These are phyloP conservation scores for Xestia c-nigrum DNA, from an alignment of 2,888 invertebrate species.

Conservation along the genomic window DNA sequence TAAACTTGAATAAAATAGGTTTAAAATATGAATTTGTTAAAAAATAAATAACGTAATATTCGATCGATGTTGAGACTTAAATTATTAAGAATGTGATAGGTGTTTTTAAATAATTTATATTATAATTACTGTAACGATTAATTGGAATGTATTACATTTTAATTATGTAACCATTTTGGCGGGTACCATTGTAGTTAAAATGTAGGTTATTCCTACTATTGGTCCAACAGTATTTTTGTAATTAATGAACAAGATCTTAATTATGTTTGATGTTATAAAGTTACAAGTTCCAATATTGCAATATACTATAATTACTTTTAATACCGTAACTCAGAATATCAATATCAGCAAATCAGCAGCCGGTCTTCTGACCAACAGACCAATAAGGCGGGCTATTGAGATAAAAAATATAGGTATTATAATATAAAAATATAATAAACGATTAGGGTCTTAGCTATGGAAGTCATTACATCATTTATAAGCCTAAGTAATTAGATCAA, in stretches of 20 bases:
- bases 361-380: conserved; percentile 53
- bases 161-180: conserved; percentile 67
- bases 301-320: background rate
- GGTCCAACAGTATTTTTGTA: conserved; percentile 80
- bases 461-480: background rate
- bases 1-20: conserved; percentile 36
- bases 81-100: conserved; percentile 81
- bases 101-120: conserved; percentile 78
- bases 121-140: conserved; percentile 68
- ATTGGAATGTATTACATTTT: conserved; percentile 72
- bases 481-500: background rate
- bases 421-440: background rate
- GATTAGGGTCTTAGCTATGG: background rate
- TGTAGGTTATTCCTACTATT: conserved; percentile 78
- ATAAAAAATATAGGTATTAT: background rate
- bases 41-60: conserved; percentile 72
- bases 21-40: conserved; percentile 69
- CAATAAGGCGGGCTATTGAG: conserved; percentile 55
- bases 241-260: conserved; percentile 67
- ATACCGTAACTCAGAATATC: conserved; percentile 4
- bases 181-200: conserved; percentile 66
- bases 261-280: conserved; percentile 54
- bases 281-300: conserved; percentile 59
- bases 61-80: conserved; percentile 83
- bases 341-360: conserved; percentile 41